phyloP scores from a whole-genome alignment of 2,797 vertebrate species.

The Urocyon cinereoargenteus region DNA sequence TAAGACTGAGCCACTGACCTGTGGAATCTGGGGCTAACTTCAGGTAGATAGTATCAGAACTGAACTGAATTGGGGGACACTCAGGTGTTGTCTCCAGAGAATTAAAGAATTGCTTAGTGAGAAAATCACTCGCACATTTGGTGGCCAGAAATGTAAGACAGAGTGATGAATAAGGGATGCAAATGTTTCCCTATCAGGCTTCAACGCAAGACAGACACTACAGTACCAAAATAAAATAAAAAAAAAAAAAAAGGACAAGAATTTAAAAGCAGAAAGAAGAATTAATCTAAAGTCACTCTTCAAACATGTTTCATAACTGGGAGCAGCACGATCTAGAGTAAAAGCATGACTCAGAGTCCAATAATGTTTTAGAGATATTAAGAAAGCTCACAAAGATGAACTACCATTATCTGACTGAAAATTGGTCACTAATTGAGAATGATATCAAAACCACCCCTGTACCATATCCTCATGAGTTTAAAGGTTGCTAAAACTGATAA shows the following conservation, averaged over 20 bases:
- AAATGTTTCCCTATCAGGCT: not conserved
- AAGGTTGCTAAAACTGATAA: not conserved
- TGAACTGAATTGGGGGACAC: not conserved
- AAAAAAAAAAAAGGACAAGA: not conserved
- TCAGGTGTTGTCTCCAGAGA: not conserved
- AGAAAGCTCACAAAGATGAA: not conserved
- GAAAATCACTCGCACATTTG: not conserved
- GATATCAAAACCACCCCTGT: not conserved
- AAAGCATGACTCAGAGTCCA: not conserved
- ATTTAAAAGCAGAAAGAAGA: not conserved
- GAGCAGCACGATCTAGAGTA: not conserved
- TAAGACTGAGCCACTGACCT: not conserved
- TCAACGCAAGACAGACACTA: not conserved
- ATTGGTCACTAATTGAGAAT: not conserved
- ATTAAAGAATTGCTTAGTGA: not conserved
- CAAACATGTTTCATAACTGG: not conserved
- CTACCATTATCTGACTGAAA: not conserved
- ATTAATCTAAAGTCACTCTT: not conserved
- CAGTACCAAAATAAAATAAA: not conserved
- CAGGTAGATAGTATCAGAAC: not conserved
- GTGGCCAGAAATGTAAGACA: not conserved
- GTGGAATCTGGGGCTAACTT: not conserved
- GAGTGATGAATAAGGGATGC: not conserved
- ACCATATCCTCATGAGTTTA: not conserved
- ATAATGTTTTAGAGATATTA: not conserved